Percentiles rank a stretch among this genome's conserved stretches.
These are phyloP conservation scores for Polypedilum vanderplanki DNA, from an alignment of 1,140 invertebrate genomes.

Conservation along the genomic window DNA sequence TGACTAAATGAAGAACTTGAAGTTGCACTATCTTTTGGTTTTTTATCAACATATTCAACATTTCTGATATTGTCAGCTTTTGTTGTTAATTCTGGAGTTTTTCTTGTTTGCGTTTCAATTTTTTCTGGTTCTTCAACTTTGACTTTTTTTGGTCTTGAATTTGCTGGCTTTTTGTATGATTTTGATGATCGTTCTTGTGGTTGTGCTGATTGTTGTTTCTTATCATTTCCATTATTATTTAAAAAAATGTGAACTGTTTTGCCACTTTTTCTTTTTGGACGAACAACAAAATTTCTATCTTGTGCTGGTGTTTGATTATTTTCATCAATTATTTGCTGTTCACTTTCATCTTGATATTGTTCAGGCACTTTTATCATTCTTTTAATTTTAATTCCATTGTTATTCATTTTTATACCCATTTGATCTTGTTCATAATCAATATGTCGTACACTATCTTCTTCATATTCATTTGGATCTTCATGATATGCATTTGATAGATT, in stretches of 20 bases:
- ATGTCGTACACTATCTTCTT: neutral
- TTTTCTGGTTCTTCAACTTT: neutral
- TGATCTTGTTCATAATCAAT: constrained; percentile 26
- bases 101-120: neutral
- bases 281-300: constrained; percentile 19
- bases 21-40: neutral
- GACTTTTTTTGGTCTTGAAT: neutral
- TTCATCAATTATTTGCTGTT: neutral
- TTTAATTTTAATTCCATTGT: neutral
- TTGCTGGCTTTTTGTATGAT: neutral
- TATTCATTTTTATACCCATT: neutral
- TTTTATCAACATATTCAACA: constrained; percentile 4
- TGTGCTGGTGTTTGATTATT: constrained; percentile 24
- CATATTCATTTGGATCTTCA: constrained; percentile 12
- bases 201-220: neutral
- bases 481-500: neutral
- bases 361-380: neutral
- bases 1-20: neutral
- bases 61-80: constrained; percentile 7
- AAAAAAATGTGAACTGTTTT: constrained; percentile 10
- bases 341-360: constrained; percentile 9
- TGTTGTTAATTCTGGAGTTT: constrained; percentile 19
- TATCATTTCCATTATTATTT: neutral
- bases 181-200: neutral
- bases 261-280: neutral